Evolutionary conservation across 2,113 vertebrate species (phyloP).

Genomic region (Cryptotis parvus): DNA sequence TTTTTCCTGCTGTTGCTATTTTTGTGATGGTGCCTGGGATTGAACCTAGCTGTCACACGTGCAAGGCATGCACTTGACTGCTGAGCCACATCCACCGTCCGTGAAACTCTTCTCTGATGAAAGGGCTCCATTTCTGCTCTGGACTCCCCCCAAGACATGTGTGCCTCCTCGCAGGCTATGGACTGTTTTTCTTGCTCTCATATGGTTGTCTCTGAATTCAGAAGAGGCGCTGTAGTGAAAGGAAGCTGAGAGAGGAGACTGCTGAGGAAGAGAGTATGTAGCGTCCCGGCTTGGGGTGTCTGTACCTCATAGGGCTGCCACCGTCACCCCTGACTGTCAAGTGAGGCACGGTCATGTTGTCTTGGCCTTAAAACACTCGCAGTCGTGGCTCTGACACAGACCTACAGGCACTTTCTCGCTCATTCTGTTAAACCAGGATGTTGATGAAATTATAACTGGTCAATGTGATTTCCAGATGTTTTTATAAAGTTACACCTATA

Average conservation of each 20-base stretch:
- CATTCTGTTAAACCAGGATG: background rate
- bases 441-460: constrained; percentile 38
- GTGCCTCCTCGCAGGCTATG: background rate
- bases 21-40: no score
- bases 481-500: constrained; percentile 8
- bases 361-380: constrained; percentile 2
- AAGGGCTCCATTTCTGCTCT: background rate
- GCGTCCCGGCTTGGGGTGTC: background rate
- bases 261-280: background rate
- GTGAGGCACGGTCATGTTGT: background rate
- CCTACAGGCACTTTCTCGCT: constrained; percentile 6
- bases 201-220: background rate
- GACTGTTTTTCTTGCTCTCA: background rate
- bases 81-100: background rate
- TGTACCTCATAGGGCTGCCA: background rate
- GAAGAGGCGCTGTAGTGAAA: background rate
- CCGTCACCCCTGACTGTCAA: fast-evolving
- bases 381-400: background rate
- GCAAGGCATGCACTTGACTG: no score
- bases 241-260: background rate
- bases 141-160: background rate
- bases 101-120: background rate
- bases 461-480: background rate
- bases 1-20: background rate
- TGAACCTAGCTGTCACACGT: no score